Conservation (phyloP, 2,113 vertebrate species). For the Aplodontia rufa region DNA sequence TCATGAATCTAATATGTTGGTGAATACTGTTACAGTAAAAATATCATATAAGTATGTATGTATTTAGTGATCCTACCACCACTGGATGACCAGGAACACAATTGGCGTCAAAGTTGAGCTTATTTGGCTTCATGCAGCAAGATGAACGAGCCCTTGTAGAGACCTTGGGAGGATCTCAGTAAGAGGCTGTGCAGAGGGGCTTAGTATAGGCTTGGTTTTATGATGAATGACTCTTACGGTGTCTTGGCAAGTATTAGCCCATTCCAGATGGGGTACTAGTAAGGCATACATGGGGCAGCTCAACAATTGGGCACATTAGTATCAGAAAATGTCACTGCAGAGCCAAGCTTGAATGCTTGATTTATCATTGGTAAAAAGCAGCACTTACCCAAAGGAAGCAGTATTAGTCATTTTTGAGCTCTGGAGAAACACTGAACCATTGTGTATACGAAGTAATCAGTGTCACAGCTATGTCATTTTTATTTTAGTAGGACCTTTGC, state of each 20-base stretch:
- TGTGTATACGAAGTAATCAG: not conserved
- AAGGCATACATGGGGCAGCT: not conserved
- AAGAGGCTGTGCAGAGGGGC: not conserved
- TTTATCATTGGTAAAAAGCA: not conserved
- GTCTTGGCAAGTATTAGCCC: not conserved
- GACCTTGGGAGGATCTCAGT: not conserved
- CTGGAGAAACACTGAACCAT: not conserved
- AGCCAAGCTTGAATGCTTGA: not conserved
- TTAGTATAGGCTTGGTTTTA: not conserved
- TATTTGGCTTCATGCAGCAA: not conserved
- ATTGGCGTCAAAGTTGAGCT: not conserved
- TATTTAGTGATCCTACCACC: not conserved
- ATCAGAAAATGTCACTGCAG: not conserved
- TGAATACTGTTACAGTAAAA: not conserved
- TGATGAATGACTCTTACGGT: not conserved
- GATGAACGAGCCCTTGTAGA: not conserved
- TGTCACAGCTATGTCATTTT: not conserved
- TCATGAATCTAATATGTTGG: not conserved
- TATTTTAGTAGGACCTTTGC: not conserved
- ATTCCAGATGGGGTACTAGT: not conserved
- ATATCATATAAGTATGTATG: not conserved
- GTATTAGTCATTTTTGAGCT: not conserved
- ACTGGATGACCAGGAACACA: no score
- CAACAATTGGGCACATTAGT: not conserved
- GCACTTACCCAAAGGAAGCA: not conserved